Conservation (phyloP, 2,797 vertebrate species). For the Apogon talboti region DNA sequence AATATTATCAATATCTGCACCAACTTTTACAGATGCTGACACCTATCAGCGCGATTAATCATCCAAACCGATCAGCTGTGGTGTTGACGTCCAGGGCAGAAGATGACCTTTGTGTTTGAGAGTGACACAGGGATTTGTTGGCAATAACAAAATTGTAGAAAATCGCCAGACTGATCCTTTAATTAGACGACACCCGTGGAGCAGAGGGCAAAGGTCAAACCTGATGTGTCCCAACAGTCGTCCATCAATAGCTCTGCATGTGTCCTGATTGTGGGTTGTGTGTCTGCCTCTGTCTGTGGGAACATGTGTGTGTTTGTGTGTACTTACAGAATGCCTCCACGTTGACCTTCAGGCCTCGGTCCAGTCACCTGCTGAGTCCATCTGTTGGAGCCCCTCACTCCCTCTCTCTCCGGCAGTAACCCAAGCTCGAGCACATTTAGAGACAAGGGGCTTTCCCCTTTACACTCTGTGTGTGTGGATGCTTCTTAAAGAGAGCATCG, state of each 20-base stretch:
- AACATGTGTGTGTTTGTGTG: slow-evolving; percentile 11
- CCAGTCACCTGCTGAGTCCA: slow-evolving; percentile 59
- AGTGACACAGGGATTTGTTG: too few relatives aligned
- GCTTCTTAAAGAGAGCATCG: slow-evolving; percentile 34
- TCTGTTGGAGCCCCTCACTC: slow-evolving; percentile 65
- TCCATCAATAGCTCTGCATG: slow-evolving; percentile 3
- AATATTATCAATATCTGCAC: too few relatives aligned
- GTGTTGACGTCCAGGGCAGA: too few relatives aligned
- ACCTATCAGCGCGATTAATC: too few relatives aligned
- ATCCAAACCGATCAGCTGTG: too few relatives aligned
- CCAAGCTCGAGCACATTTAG: slow-evolving; percentile 61
- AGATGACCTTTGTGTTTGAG: too few relatives aligned
- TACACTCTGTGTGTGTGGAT: slow-evolving; percentile 40
- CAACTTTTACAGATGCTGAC: too few relatives aligned
- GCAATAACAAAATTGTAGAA: too few relatives aligned
- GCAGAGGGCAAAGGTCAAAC: slow-evolving; percentile 40
- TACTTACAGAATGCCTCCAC: slow-evolving; percentile 40
- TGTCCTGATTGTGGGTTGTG: background rate
- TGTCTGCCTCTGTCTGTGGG: slow-evolving; percentile 7
- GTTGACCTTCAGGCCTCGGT: slow-evolving; percentile 57
- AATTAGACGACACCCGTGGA: slow-evolving; percentile 32
- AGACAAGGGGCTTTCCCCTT: slow-evolving; percentile 73
- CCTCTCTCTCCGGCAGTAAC: slow-evolving; percentile 61
- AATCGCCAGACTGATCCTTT: slow-evolving; percentile 1
- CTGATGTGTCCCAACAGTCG: slow-evolving; percentile 5